A percentile compares a stretch with the other conserved stretches of the same genome.
Evolutionary conservation across 1,140 invertebrate genomes (phyloP).

Genomic region (Cryptotermes secundus): DNA sequence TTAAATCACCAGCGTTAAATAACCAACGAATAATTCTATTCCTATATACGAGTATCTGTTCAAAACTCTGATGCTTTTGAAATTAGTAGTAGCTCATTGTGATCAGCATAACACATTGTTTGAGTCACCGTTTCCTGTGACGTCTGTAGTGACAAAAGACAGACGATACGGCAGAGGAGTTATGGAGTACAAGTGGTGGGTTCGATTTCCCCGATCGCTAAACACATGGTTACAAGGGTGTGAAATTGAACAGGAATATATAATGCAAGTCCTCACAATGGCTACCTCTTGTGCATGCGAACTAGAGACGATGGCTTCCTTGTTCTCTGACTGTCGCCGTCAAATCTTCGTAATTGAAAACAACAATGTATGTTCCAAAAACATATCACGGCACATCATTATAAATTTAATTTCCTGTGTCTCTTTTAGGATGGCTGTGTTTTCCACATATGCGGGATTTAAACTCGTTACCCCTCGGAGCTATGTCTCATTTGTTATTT

Average conservation of each 20-base stretch:
- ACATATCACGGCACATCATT: too few relatives aligned
- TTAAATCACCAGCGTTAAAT: too few relatives aligned
- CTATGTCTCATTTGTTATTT: too few relatives aligned
- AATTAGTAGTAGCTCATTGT: neutral
- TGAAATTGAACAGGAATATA: slow-evolving; percentile 10
- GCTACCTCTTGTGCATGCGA: neutral
- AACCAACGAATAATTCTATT: too few relatives aligned
- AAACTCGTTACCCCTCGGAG: too few relatives aligned
- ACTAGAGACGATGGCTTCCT: neutral
- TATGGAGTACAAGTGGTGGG: neutral
- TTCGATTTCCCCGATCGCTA: neutral
- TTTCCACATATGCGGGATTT: too few relatives aligned
- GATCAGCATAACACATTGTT: neutral
- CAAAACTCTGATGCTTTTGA: neutral
- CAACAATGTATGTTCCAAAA: too few relatives aligned
- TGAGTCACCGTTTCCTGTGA: neutral
- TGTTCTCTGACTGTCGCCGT: neutral
- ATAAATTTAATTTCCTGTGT: too few relatives aligned
- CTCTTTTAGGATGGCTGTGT: too few relatives aligned
- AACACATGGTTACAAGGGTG: neutral
- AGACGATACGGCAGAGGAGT: too few relatives aligned
- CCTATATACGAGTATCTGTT: too few relatives aligned
- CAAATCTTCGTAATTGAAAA: neutral
- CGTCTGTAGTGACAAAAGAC: neutral
- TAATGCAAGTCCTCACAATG: neutral